Percentiles rank a stretch among this genome's conserved stretches.
Evolutionary conservation across 2,888 invertebrate genomes (phyloP).

Genomic region (Drosophila neonasuta): DNA sequence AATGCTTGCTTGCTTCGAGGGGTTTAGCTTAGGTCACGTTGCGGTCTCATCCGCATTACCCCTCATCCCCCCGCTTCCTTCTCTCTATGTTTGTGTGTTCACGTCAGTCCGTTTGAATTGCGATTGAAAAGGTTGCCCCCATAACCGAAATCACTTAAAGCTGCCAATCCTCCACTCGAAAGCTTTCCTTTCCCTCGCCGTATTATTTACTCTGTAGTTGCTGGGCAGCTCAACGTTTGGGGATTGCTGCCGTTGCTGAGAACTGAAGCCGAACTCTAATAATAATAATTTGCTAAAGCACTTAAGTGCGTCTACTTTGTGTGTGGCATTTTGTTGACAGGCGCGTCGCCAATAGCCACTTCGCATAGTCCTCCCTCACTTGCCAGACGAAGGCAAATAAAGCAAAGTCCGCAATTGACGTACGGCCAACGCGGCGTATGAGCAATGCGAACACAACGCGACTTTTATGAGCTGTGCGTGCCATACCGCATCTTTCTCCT

Average conservation of each 20-base stretch:
- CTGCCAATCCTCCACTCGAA: slow-evolving; percentile 52
- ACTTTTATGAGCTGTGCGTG: slow-evolving; percentile 68
- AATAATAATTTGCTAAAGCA: slow-evolving; percentile 78
- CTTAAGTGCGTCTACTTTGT: slow-evolving; percentile 74
- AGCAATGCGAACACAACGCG: slow-evolving; percentile 56
- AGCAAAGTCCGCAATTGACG: slow-evolving; percentile 63
- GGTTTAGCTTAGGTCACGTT: slow-evolving; percentile 66
- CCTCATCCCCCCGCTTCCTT: neutral
- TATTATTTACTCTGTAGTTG: neutral
- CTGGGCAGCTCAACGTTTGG: slow-evolving; percentile 1
- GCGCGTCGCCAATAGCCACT: slow-evolving; percentile 22
- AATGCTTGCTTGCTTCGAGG: slow-evolving; percentile 36
- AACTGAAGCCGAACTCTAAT: slow-evolving; percentile 43
- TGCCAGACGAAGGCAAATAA: slow-evolving; percentile 42
- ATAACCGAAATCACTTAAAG: slow-evolving; percentile 70
- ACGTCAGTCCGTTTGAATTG: slow-evolving; percentile 58
- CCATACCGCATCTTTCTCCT: slow-evolving; percentile 8
- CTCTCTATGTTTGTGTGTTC: neutral
- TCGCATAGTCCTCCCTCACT: neutral
- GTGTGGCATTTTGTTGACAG: slow-evolving; percentile 57
- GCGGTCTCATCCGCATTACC: slow-evolving; percentile 38
- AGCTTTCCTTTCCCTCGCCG: neutral
- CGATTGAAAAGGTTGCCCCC: slow-evolving; percentile 67
- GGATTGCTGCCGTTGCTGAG: neutral
- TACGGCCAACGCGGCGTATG: slow-evolving; percentile 62